phyloP scores from a whole-genome alignment of 1,140 invertebrate genomes.

The Brachionus manjavacas region DNA sequence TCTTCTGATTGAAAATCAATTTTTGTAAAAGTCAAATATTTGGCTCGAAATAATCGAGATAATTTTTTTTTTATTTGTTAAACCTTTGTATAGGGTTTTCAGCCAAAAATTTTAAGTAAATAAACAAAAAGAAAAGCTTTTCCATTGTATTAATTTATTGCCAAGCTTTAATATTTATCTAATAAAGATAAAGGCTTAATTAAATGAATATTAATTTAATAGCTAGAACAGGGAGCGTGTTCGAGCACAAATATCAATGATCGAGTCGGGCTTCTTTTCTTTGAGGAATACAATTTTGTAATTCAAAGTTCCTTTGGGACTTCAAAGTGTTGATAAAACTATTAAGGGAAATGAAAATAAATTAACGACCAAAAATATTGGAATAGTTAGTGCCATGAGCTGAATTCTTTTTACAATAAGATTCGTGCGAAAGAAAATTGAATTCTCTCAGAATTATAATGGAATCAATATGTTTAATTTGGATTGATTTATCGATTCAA shows the following conservation, averaged over 20 bases:
- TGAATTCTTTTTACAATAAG: neutral
- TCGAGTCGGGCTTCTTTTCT: neutral
- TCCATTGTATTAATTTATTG: neutral
- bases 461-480: neutral
- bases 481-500: constrained; percentile 38
- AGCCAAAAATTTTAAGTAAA: neutral
- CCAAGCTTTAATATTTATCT: neutral
- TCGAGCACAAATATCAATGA: neutral
- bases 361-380: neutral
- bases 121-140: neutral
- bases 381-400: neutral
- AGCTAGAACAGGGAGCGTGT: neutral
- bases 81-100: neutral
- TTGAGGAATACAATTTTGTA: neutral
- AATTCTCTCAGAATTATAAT: neutral
- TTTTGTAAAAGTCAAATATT: neutral
- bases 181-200: neutral
- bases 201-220: neutral
- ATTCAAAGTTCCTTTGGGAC: neutral
- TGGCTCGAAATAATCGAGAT: neutral
- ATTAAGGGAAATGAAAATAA: neutral
- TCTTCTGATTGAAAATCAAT: neutral
- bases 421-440: neutral
- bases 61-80: neutral
- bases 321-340: neutral